A percentile compares a stretch with the other conserved stretches of the same genome.
These are phyloP conservation scores for Gopherus evgoodei DNA, from an alignment of 2,113 vertebrate genomes.

Conservation along the genomic window DNA sequence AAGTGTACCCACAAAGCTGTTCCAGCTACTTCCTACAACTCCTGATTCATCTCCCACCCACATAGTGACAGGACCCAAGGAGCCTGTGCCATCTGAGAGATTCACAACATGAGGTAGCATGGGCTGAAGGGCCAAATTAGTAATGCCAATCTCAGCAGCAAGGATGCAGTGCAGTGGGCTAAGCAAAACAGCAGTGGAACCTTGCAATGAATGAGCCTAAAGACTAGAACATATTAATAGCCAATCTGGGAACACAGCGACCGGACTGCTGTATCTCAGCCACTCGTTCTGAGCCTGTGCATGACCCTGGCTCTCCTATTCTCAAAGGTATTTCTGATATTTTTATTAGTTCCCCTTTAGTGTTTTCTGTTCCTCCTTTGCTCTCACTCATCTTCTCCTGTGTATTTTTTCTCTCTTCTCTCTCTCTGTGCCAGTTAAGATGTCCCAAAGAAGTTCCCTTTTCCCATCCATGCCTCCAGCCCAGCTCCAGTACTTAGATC, in stretches of 20 bases:
- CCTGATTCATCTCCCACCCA: not conserved
- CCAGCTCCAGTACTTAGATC: not conserved
- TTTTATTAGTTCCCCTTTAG: conserved; percentile 31
- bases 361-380: conserved; percentile 45
- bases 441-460: conserved; percentile 59
- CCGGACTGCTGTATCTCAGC: not conserved
- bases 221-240: not conserved
- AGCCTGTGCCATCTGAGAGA: not conserved
- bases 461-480: not conserved
- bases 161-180: not conserved
- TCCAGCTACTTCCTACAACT: not conserved
- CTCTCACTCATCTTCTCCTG: conserved; percentile 43
- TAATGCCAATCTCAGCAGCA: not conserved
- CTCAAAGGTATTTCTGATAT: conserved; percentile 9
- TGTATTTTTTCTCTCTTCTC: conserved; percentile 29
- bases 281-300: conserved; percentile 24
- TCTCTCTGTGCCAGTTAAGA: conserved; percentile 17
- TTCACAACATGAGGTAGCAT: not conserved
- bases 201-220: not conserved
- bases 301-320: not conserved
- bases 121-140: not conserved
- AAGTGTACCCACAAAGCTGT: not conserved
- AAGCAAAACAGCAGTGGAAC: not conserved
- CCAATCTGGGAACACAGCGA: not conserved
- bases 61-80: accelerated